Conservation (phyloP, 2,113 vertebrate species). For the Falco punctatus region DNA sequence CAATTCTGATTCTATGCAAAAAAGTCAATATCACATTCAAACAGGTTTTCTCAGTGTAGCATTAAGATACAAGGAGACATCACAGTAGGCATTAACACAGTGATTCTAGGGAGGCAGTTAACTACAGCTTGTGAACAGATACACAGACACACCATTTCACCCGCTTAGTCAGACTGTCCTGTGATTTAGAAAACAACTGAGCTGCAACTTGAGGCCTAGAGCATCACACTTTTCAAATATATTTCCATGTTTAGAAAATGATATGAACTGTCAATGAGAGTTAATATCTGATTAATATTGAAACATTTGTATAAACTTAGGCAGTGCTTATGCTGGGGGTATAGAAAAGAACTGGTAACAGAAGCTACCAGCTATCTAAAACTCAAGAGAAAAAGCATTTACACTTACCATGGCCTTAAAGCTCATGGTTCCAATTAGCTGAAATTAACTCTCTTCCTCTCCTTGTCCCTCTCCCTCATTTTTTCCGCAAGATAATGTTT, state of each 20-base stretch:
- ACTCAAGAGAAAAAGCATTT: neutral
- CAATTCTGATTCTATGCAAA: slow-evolving; percentile 39
- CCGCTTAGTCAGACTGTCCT: neutral
- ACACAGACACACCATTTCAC: neutral
- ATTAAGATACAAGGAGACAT: slow-evolving; percentile 8
- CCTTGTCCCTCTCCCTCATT: neutral
- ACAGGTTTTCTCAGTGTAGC: slow-evolving; percentile 17
- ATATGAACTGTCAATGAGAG: neutral
- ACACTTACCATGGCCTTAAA: neutral
- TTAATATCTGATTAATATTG: neutral
- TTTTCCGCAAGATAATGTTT: neutral
- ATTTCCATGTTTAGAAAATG: neutral
- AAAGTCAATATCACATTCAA: slow-evolving; percentile 36
- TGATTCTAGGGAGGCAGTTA: neutral
- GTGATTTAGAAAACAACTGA: neutral
- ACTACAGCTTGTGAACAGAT: neutral
- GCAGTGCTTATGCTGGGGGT: neutral
- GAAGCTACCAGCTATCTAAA: neutral
- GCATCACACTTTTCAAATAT: neutral
- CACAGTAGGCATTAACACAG: slow-evolving; percentile 42
- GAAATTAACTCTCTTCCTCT: neutral
- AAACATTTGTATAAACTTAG: neutral
- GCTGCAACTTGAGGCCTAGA: neutral
- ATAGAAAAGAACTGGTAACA: neutral
- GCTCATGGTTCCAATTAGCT: neutral